A percentile compares a stretch with the other conserved stretches of the same genome.
Conservation (phyloP, 2,113 vertebrate species). For the Cyanoliseus patagonus region DNA sequence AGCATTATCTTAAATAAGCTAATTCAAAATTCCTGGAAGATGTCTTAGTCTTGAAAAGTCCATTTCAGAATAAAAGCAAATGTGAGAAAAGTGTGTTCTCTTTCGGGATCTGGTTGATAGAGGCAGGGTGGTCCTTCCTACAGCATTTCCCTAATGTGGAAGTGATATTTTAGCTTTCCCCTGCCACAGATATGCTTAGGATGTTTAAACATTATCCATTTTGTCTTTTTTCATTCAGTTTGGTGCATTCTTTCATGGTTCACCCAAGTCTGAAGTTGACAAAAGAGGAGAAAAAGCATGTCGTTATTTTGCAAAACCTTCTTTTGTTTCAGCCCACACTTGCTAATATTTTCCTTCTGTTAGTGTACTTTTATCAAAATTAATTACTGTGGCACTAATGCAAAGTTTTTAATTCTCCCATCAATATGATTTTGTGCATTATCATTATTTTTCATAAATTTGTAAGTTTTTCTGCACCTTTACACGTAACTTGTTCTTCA, state of each 20-base stretch:
- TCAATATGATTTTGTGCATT: neutral
- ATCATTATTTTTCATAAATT: neutral
- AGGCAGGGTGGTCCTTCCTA: neutral
- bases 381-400: accelerated
- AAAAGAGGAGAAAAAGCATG: neutral
- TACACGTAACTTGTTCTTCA: neutral
- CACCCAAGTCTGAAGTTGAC: neutral
- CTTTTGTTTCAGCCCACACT: neutral
- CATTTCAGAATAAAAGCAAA: neutral
- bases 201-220: neutral
- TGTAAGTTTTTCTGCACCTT: neutral
- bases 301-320: neutral
- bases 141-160: neutral
- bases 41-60: neutral
- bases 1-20: neutral
- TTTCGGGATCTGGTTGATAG: neutral
- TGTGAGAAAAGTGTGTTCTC: neutral
- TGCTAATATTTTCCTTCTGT: neutral
- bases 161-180: neutral
- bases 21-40: neutral
- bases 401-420: neutral
- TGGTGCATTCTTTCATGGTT: neutral
- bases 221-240: neutral
- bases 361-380: neutral
- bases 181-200: neutral